A percentile compares a stretch with the other conserved stretches of the same genome.
Evolutionary conservation across 2,888 invertebrate genomes (phyloP).

Genomic region (Deilephila porcellus): DNA sequence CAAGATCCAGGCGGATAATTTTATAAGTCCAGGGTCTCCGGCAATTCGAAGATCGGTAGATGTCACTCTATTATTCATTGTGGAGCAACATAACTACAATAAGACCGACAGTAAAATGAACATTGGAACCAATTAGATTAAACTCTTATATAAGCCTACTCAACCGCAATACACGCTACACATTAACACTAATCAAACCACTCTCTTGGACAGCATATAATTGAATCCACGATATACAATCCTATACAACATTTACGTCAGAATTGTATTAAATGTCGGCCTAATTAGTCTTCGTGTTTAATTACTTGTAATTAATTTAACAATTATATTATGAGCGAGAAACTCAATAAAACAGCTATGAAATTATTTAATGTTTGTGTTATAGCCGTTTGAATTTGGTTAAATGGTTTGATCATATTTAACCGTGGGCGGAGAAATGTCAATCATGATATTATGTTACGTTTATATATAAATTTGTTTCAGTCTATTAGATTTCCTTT

Average conservation of each 20-base stretch:
- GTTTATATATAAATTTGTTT: not conserved
- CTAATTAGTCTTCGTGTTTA: slow-evolving; percentile 60
- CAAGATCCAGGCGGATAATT: too few species aligned
- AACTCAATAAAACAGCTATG: slow-evolving; percentile 38
- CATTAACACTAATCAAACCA: not conserved
- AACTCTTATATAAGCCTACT: not conserved
- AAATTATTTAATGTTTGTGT: slow-evolving; percentile 31
- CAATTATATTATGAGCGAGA: slow-evolving; percentile 53
- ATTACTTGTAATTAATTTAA: slow-evolving; percentile 55
- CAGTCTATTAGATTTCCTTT: not conserved
- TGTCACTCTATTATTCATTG: too few species aligned
- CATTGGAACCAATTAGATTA: not conserved
- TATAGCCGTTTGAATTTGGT: slow-evolving; percentile 16
- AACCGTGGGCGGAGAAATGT: not conserved
- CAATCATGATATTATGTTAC: slow-evolving; percentile 1
- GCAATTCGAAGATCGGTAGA: too few species aligned
- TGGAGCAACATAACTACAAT: too few species aligned
- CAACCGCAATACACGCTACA: not conserved
- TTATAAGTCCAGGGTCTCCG: too few species aligned
- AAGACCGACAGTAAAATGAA: not conserved
- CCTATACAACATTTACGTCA: slow-evolving; percentile 44
- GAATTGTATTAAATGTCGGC: slow-evolving; percentile 60
- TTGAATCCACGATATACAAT: not conserved
- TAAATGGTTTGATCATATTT: slow-evolving; percentile 12
- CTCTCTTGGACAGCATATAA: not conserved